Evolutionary conservation across 2,888 invertebrate genomes (phyloP).

Genomic region (Drosophila limbata): DNA sequence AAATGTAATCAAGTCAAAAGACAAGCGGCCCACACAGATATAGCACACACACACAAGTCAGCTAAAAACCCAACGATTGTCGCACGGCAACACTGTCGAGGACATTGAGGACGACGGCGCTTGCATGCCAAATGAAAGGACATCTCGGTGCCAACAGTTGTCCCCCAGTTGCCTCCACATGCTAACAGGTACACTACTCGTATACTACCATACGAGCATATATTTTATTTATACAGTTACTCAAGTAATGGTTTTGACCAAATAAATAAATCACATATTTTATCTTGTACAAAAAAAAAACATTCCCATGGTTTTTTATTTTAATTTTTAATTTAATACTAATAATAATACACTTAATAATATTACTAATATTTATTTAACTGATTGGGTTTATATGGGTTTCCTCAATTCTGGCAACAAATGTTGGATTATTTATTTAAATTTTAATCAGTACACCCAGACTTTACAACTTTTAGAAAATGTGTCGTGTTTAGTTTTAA

Average conservation of each 20-base stretch:
- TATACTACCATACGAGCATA: background rate
- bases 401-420: too few species aligned
- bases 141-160: constrained; percentile 31
- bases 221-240: background rate
- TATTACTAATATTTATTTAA: too few species aligned
- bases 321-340: background rate
- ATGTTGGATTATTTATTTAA: too few species aligned
- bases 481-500: too few species aligned
- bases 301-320: too few species aligned
- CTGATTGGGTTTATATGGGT: too few species aligned
- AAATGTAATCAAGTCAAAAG: constrained; percentile 70
- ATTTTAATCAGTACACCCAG: too few species aligned
- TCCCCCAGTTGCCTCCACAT: constrained; percentile 13
- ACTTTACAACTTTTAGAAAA: too few species aligned
- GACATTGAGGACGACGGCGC: constrained; percentile 18
- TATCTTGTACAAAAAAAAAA: too few species aligned
- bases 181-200: constrained; percentile 25
- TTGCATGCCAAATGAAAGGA: constrained; percentile 55
- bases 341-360: too few species aligned
- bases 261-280: background rate
- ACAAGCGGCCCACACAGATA: constrained; percentile 37
- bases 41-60: constrained; percentile 19
- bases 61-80: constrained; percentile 52
- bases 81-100: constrained; percentile 49
- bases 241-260: background rate